phyloP scores from a whole-genome alignment of 2,888 invertebrate genomes.

The Sisyra nigra region DNA sequence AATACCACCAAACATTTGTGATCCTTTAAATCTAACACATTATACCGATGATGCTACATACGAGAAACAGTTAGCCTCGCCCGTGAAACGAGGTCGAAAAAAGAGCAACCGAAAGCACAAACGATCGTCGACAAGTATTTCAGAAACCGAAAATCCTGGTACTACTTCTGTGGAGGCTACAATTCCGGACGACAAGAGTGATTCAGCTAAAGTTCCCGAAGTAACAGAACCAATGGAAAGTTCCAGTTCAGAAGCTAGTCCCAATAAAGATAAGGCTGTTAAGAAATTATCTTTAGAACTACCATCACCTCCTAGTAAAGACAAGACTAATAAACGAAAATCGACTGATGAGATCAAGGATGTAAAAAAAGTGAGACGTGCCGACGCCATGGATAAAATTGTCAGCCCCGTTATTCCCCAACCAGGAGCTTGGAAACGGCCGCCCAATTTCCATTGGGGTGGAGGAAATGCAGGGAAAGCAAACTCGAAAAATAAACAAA shows the following conservation, averaged over 20 bases:
- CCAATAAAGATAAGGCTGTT: slow-evolving; percentile 13
- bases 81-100: slow-evolving; percentile 40
- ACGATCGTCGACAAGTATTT: slow-evolving; percentile 29
- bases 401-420: slow-evolving; percentile 86
- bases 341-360: slow-evolving; percentile 35
- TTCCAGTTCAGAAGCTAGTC: neutral
- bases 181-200: slow-evolving; percentile 25
- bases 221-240: neutral
- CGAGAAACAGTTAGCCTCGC: slow-evolving; percentile 61
- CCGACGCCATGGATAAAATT: slow-evolving; percentile 71
- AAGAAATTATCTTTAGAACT: slow-evolving; percentile 20
- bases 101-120: slow-evolving; percentile 50
- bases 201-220: slow-evolving; percentile 26
- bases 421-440: slow-evolving; percentile 69
- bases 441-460: slow-evolving; percentile 17
- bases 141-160: slow-evolving; percentile 15
- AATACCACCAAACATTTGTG: slow-evolving; percentile 82
- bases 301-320: slow-evolving; percentile 23
- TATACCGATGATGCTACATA: slow-evolving; percentile 68
- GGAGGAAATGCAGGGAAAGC: slow-evolving; percentile 13
- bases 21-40: slow-evolving; percentile 76
- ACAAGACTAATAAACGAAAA: slow-evolving; percentile 39
- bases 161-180: slow-evolving; percentile 24
- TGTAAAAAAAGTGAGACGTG: slow-evolving; percentile 41
- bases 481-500: slow-evolving; percentile 25